Conservation (phyloP, 2,797 vertebrate genomes). For the Mus spretus region DNA sequence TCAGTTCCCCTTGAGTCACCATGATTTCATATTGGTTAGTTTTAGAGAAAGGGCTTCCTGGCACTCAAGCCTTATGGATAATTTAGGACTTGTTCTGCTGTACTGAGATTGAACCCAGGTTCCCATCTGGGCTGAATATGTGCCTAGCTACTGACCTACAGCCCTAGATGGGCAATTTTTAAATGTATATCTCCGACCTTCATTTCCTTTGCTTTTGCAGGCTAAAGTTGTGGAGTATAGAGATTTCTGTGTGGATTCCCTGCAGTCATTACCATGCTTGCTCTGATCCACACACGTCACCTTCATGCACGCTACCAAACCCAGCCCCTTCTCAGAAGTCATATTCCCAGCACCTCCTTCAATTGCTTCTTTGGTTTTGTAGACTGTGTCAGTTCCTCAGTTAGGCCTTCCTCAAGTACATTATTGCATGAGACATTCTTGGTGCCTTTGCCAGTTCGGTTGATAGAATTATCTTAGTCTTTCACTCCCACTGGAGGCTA, state of each 20-base stretch:
- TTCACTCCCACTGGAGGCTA: background rate
- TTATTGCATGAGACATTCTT: background rate
- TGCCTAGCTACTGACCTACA: background rate
- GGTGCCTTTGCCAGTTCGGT: background rate
- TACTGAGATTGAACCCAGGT: background rate
- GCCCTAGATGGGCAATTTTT: background rate
- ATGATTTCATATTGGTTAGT: background rate
- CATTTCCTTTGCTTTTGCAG: background rate
- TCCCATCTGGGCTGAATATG: background rate
- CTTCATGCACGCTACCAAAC: background rate
- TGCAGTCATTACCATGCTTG: background rate
- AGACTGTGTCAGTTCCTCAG: background rate
- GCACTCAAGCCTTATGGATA: background rate
- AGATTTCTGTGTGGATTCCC: background rate
- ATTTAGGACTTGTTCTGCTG: background rate
- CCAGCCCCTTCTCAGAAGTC: background rate
- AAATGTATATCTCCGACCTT: background rate
- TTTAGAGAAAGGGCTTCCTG: slow-evolving; percentile 29
- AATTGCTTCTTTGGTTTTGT: slow-evolving; percentile 27
- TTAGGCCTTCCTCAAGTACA: background rate
- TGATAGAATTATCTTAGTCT: background rate
- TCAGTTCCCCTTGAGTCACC: background rate
- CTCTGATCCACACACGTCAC: background rate
- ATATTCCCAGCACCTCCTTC: background rate
- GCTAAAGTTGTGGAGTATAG: background rate